Base-by-base conservation (phyloP, 2,888 invertebrate genomes). In the Drosophila colorata region DNA sequence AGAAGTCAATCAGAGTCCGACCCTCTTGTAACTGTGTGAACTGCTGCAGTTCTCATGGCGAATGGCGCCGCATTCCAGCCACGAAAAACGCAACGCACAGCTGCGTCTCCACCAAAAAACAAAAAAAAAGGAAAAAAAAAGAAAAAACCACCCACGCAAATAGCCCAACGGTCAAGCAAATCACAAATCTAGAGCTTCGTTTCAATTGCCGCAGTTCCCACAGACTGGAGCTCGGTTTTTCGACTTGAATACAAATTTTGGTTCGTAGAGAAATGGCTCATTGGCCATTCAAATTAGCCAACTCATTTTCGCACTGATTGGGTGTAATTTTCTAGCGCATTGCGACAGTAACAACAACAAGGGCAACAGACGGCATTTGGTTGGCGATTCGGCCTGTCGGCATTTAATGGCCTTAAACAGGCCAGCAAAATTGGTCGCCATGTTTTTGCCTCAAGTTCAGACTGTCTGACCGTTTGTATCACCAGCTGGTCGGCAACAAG, bases 301-400 rank as follows among this genome's bases (percentile, higher is more conserved):
- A 72, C 83, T 86, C 83, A 88, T 80, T 85, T 88, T 87, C 74
- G 74, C 75, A 78, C 84, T 86, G 86, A 86, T 86, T 88, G 87
- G 84, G 84, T 72, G 85, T 71, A 86, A 86, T 86, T 86, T 88
- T 85, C 69, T 65, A 71, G 61, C 66, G 55, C 69, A 70, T 69
- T 76, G 85, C 69, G 79, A 88, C 87, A 88, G 44, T 5, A 25
- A 86, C 89, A 88, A 38, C 63, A 68, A 74, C 74, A 75, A 67
- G 28, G 9, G 9, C 28, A 28, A 28, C 25, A 8, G 43, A 44
- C 43, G 58, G 52, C 69, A 74, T 66, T 76, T 70, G 38, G n/a
- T 8, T 55, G 20, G 60, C 77, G 79, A 84, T 84, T 79, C 77
- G 71, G 68, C 69, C 61, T 76, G 82, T 86, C 82, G 79, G 69